Percentiles rank a stretch among this genome's conserved stretches.
Conservation (phyloP, 1,140 invertebrate species). For the Ladona fulva region DNA sequence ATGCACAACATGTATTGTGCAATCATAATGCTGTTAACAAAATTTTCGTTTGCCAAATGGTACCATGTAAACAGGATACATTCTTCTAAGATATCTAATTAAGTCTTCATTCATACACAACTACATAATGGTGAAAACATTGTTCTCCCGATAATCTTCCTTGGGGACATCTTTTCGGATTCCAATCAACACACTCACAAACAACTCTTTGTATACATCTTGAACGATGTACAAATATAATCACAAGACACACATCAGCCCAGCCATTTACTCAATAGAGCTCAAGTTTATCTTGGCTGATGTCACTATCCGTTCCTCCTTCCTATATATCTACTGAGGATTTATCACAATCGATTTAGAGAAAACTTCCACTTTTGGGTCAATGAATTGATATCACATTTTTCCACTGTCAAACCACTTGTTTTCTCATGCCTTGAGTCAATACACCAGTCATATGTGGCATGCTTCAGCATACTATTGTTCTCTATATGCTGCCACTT, state of each 20-base stretch:
- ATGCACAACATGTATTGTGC: neutral
- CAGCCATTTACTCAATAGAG: neutral
- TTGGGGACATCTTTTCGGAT: neutral
- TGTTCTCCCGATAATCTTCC: neutral
- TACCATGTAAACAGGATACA: neutral
- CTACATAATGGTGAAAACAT: neutral
- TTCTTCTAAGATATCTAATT: neutral
- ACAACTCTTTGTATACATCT: neutral
- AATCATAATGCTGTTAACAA: neutral
- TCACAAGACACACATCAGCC: conserved; percentile 3
- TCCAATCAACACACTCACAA: neutral
- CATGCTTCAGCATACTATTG: conserved; percentile 61
- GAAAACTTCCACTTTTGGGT: conserved; percentile 53
- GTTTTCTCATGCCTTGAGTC: conserved; percentile 57
- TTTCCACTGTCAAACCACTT: conserved; percentile 57
- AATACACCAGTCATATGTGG: conserved; percentile 65
- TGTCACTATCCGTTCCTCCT: neutral
- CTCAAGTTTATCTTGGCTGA: neutral
- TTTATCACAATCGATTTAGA: conserved; percentile 17
- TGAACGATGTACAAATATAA: conserved; percentile 7
- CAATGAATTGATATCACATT: conserved; percentile 53
- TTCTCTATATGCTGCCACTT: conserved; percentile 61
- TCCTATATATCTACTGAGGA: neutral
- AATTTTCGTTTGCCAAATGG: neutral
- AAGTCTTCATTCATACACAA: neutral